These are phyloP conservation scores for Heteropelma amictum DNA, from an alignment of 2,888 invertebrate genomes.

Conservation along the genomic window DNA sequence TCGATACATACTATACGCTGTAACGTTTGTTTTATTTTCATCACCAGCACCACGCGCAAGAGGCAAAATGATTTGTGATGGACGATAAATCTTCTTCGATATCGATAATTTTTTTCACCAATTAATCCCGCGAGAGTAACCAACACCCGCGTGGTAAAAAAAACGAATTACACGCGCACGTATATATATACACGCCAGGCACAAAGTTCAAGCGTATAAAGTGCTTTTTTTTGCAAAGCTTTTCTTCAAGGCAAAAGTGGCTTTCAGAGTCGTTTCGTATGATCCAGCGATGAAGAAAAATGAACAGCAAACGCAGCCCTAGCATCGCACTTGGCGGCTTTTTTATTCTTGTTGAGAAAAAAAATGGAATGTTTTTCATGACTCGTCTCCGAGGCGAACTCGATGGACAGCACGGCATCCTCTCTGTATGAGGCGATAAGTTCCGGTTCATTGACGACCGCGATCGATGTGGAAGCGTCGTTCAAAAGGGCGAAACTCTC, in stretches of 20 bases:
- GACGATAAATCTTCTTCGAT: neutral
- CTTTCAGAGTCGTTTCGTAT: conserved; percentile 34
- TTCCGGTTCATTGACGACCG: conserved; percentile 45
- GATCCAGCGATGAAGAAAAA: conserved; percentile 16
- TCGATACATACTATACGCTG: no score
- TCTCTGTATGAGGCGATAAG: conserved; percentile 22
- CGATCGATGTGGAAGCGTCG: conserved; percentile 13
- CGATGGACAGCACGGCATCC: conserved; percentile 1
- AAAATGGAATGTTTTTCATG: conserved; percentile 18
- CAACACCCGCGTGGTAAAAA: neutral
- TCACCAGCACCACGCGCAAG: neutral
- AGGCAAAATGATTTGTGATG: neutral
- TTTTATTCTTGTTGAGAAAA: conserved; percentile 14
- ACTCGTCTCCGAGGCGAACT: no score
- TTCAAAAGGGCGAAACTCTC: neutral
- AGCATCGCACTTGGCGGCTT: neutral
- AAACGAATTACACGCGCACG: neutral
- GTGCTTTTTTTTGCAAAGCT: conserved; percentile 11
- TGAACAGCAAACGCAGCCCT: neutral
- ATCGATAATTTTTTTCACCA: neutral
- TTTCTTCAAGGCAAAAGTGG: conserved; percentile 22
- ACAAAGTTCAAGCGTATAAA: conserved; percentile 48
- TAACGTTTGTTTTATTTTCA: no score
- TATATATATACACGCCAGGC: neutral
- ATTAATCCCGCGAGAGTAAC: neutral